Evolutionary conservation across 2,888 invertebrate genomes (phyloP).

Genomic region (Erynnis tages): DNA sequence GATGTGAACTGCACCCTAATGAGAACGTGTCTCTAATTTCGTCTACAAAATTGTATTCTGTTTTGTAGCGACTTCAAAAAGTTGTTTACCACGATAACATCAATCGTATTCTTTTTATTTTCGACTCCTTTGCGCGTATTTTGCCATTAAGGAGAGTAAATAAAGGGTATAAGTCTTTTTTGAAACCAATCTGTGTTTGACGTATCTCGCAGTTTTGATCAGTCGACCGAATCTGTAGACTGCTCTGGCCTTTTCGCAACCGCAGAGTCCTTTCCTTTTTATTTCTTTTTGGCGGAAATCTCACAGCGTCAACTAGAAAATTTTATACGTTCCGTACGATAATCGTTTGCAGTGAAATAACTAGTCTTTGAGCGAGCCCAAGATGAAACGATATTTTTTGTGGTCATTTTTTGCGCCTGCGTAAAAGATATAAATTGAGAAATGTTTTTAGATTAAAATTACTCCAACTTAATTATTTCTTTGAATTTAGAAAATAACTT

Average conservation of each 20-base stretch:
- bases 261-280: conserved; percentile 7
- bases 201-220: conserved; percentile 63
- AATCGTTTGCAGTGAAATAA: conserved; percentile 1
- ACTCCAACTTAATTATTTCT: background rate
- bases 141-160: background rate
- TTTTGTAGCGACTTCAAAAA: background rate
- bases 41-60: too few relatives aligned
- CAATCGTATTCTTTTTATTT: background rate
- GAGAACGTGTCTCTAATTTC: background rate
- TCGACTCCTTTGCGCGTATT: background rate
- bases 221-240: conserved; percentile 48
- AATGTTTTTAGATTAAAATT: background rate
- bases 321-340: background rate
- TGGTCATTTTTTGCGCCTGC: background rate
- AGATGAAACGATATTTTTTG: background rate
- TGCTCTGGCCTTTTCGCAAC: conserved; percentile 41
- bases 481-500: too few relatives aligned
- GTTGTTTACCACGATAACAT: background rate
- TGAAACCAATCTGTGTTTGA: conserved; percentile 64
- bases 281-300: conserved; percentile 11
- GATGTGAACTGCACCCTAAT: background rate
- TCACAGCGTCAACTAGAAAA: conserved; percentile 7
- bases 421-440: background rate
- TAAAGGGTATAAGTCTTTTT: conserved; percentile 44
- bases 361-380: background rate